Percentiles rank a stretch among this genome's conserved stretches.
These are phyloP conservation scores for Chamaetylas fuelleborni DNA, from an alignment of 2,113 vertebrate genomes.

Conservation along the genomic window DNA sequence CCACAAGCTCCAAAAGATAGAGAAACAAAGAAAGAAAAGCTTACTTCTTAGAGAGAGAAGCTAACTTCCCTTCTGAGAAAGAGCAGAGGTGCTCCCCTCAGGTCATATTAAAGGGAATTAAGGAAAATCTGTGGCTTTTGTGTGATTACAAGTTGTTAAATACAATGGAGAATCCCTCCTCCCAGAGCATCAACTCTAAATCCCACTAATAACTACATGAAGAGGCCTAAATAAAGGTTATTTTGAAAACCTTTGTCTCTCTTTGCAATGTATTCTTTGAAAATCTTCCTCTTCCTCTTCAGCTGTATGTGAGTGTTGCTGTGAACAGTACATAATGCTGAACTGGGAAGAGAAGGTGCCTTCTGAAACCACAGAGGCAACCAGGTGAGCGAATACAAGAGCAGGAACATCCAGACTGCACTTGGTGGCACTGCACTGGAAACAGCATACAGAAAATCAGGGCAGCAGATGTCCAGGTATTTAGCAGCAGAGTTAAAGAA, in stretches of 20 bases:
- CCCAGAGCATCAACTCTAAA: not conserved
- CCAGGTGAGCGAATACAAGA: not conserved
- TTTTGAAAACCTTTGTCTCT: not conserved
- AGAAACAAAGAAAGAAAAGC: not conserved
- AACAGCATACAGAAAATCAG: not conserved
- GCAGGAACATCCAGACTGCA: not conserved
- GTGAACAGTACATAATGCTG: not conserved
- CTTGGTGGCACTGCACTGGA: not conserved
- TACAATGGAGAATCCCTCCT: not conserved
- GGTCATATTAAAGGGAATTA: constrained; percentile 17
- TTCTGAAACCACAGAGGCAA: not conserved
- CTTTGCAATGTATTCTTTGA: not conserved
- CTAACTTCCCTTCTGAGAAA: not conserved
- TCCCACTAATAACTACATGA: not conserved
- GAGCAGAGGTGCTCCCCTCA: not conserved
- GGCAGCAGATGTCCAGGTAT: not conserved
- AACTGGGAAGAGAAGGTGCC: not conserved
- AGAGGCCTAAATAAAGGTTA: not conserved
- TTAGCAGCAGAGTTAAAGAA: not conserved
- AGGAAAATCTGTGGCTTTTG: not conserved
- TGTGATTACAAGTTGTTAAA: not conserved
- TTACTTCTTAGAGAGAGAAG: not conserved
- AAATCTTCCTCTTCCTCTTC: not conserved
- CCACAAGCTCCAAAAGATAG: not conserved
- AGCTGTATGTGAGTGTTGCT: not conserved